phyloP scores from a whole-genome alignment of 2,113 vertebrate species.

The Triplophysa rosa region DNA sequence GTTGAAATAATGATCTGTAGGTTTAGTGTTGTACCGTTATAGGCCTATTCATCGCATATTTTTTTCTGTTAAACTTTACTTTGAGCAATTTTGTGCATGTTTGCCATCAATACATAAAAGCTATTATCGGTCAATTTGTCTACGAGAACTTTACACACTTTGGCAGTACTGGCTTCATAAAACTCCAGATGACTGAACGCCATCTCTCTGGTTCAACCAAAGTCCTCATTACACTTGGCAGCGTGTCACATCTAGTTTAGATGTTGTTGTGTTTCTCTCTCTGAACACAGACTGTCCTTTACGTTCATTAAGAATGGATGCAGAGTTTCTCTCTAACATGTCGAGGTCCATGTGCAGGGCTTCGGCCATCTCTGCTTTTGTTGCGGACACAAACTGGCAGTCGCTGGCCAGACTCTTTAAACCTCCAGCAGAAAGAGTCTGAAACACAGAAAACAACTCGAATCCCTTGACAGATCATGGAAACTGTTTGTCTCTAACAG shows the following conservation, averaged over 20 bases:
- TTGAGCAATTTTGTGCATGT: background rate
- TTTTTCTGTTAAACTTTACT: too few relatives aligned
- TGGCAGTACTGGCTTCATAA: background rate
- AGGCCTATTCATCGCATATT: too few relatives aligned
- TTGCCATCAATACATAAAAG: background rate
- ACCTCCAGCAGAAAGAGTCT: constrained; percentile 75
- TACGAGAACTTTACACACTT: background rate
- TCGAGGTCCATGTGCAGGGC: constrained; percentile 67
- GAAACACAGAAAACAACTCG: constrained; percentile 9
- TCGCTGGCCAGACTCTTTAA: constrained; percentile 65
- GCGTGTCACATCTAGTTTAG: background rate
- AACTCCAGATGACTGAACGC: background rate
- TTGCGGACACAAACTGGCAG: constrained; percentile 62
- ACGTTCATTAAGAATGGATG: constrained; percentile 64
- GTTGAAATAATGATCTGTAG: too few relatives aligned
- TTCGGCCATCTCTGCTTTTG: constrained; percentile 68
- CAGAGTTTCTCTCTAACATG: constrained; percentile 67
- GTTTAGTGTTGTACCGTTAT: too few relatives aligned
- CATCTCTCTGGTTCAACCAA: background rate
- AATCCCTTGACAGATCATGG: background rate
- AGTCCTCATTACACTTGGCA: constrained; percentile 23
- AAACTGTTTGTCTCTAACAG: background rate
- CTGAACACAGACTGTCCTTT: background rate
- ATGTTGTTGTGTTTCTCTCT: background rate
- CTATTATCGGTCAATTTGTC: background rate